Base-by-base conservation (phyloP, 2,888 invertebrate species). In the Trichogramma dendrolimi region DNA sequence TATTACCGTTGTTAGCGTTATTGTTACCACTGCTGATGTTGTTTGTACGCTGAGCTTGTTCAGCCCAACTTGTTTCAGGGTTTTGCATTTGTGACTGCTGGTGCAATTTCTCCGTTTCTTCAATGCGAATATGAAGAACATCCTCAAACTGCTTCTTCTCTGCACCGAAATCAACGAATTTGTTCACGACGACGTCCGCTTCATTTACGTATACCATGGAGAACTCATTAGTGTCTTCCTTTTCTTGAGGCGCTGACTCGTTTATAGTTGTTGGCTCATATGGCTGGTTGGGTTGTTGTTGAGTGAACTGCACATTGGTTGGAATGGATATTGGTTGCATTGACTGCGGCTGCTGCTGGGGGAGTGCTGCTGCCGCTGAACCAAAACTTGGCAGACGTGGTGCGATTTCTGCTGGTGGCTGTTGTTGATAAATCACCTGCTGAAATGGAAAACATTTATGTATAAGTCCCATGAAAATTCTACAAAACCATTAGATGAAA, bases 271-370 rank as follows among this genome's bases (percentile, higher is more conserved):
- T 63, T 47, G 60, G 68, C n/a, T 68, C 60, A 4, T 67, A 54
- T 2, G 65, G 14, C 8, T 66, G 70, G 60, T 41, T 57, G 65
- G 57, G 76, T 67, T 75, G 78, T 46, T 75, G 78, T 50, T 77
- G 76, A 64, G 74, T 78, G 63, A 71, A 79, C 55, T 73, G 76
- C 59, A 78, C 67, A 60, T 71, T 75, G 48, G 74, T 72, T 60
- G 77, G 78, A 67, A 80, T 80, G 14, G 73, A 79, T 39, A 85
- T 85, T 61, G 86, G 83, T n/a, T n/a, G n/a, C 75, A 84, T 80
- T 4, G 83, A 84, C 69, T 84, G 83, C 8, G 83, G 83, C 14
- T 83, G 83, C 4, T 83, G 83, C 38, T 83, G 83, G 58, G 27
- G 61, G 61, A 54, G 62, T 65, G n/a, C 58, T 41, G 14, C 6